A percentile compares a stretch with the other conserved stretches of the same genome.
phyloP scores from a whole-genome alignment of 2,888 invertebrate genomes.

The Aphidoletes aphidimyza region DNA sequence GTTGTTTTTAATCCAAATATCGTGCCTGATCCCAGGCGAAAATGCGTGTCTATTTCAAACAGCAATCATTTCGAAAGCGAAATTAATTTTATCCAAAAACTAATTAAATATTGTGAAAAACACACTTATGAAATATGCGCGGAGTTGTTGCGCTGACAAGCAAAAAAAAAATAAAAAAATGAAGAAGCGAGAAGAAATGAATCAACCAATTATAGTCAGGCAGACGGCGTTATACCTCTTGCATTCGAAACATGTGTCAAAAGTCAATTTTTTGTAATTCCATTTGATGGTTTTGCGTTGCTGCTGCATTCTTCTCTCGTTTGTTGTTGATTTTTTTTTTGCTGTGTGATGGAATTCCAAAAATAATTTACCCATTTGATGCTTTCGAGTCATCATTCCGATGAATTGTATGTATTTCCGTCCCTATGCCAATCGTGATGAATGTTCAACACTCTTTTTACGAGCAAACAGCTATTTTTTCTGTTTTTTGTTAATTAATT shows the following conservation, averaged over 20 bases:
- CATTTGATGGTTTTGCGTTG: constrained; percentile 7
- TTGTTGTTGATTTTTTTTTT: no score
- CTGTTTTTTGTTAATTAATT: neutral
- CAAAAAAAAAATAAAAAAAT: no score
- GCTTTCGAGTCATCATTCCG: neutral
- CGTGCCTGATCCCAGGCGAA: neutral
- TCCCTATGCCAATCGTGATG: neutral
- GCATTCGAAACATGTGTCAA: constrained; percentile 28
- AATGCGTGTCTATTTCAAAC: neutral
- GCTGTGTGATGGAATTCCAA: constrained; percentile 1
- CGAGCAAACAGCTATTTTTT: neutral
- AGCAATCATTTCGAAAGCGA: neutral
- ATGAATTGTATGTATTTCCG: neutral
- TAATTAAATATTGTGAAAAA: constrained; percentile 34
- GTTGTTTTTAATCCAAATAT: constrained; percentile 34
- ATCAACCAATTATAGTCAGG: neutral
- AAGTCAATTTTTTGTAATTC: constrained; percentile 41
- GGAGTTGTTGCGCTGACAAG: neutral
- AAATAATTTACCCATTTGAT: neutral
- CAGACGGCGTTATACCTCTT: neutral
- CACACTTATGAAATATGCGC: neutral
- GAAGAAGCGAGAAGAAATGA: no score
- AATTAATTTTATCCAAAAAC: neutral
- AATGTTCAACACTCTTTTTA: neutral
- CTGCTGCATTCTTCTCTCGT: no score